Evolutionary conservation across 2,888 invertebrate genomes (phyloP).

Genomic region (Philereme vetulata): DNA sequence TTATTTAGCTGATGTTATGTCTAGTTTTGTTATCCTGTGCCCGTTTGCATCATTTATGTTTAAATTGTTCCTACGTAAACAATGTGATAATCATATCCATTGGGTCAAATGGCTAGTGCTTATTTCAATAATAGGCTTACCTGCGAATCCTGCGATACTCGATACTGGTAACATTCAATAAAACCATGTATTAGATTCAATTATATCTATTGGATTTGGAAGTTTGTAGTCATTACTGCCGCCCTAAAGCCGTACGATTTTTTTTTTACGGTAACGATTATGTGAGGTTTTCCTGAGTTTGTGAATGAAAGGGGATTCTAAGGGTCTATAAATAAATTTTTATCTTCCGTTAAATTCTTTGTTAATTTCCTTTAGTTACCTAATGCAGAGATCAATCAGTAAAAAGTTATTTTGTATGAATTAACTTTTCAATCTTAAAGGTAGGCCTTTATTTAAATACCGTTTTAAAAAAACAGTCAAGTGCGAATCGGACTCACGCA

Average conservation of each 20-base stretch:
- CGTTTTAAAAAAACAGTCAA: too few relatives aligned
- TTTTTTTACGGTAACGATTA: constrained; percentile 38
- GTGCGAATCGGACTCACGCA: too few relatives aligned
- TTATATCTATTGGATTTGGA: neutral
- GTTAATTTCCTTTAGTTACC: constrained; percentile 25
- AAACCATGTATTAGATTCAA: neutral
- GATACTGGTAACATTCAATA: neutral
- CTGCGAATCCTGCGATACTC: too few relatives aligned
- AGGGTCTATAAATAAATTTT: constrained; percentile 34
- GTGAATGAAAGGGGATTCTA: constrained; percentile 26
- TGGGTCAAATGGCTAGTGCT: too few relatives aligned
- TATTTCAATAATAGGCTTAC: too few relatives aligned
- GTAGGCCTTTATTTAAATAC: too few relatives aligned
- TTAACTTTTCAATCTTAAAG: neutral
- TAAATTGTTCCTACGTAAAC: too few relatives aligned
- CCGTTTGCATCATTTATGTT: too few relatives aligned
- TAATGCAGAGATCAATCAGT: neutral
- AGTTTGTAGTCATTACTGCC: constrained; percentile 25
- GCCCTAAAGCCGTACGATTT: constrained; percentile 24
- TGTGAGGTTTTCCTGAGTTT: constrained; percentile 33
- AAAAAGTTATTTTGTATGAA: neutral
- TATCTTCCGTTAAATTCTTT: constrained; percentile 23
- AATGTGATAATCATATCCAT: too few relatives aligned
- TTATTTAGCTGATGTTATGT: too few relatives aligned
- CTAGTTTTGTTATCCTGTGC: too few relatives aligned